phyloP scores from a whole-genome alignment of 2,113 vertebrate species.

The Tragelaphus imberbis region DNA sequence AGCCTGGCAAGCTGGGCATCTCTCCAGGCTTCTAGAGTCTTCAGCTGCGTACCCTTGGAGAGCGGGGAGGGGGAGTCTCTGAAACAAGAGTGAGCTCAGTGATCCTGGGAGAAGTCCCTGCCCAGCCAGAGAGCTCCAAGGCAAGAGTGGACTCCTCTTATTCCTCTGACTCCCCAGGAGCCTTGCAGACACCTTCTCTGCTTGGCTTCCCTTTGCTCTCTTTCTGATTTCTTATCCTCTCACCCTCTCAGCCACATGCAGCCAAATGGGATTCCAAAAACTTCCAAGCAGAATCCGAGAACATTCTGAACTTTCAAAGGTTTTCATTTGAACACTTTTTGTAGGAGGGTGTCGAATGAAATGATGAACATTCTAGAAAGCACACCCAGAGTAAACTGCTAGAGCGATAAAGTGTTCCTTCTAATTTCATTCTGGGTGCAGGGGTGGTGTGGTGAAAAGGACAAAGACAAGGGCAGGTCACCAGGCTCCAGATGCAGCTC shows the following conservation, averaged over 20 bases:
- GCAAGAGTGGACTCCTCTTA: fast-evolving
- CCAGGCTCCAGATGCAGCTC: background rate
- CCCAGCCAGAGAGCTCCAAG: background rate
- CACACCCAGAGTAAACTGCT: background rate
- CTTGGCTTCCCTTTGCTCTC: background rate
- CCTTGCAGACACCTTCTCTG: background rate
- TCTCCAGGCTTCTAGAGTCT: background rate
- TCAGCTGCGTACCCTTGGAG: fast-evolving
- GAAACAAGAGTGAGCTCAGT: background rate
- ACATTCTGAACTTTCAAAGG: background rate
- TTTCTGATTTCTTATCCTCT: background rate
- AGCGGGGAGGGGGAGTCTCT: fast-evolving
- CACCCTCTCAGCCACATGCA: background rate
- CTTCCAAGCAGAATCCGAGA: background rate
- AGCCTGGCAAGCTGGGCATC: background rate
- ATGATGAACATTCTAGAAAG: background rate
- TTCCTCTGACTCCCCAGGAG: background rate
- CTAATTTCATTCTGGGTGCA: background rate
- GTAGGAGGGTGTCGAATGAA: background rate
- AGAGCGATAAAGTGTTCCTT: background rate
- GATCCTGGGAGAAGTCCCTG: background rate
- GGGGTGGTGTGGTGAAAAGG: background rate
- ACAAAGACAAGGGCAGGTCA: background rate
- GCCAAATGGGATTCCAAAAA: background rate
- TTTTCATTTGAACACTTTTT: background rate